Percentiles rank a stretch among this genome's conserved stretches.
These are phyloP conservation scores for Chauna torquata DNA, from an alignment of 2,113 vertebrate species.

Conservation along the genomic window DNA sequence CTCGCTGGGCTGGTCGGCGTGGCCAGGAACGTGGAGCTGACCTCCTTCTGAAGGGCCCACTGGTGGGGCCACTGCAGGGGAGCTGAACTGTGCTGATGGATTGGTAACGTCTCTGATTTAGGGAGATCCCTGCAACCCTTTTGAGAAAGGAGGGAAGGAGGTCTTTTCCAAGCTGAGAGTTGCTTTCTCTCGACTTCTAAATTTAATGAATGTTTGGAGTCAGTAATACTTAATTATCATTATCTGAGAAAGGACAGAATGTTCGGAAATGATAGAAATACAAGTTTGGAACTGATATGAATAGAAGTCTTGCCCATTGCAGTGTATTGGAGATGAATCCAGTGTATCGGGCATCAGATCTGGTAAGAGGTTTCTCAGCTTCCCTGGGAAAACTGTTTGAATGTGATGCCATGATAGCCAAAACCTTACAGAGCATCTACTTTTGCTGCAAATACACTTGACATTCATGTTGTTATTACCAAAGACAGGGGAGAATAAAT, in stretches of 20 bases:
- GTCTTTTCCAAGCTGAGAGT: neutral
- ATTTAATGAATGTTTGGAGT: neutral
- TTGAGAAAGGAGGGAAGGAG: neutral
- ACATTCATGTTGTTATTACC: neutral
- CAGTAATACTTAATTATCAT: neutral
- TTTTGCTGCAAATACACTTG: neutral
- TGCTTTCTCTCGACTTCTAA: neutral
- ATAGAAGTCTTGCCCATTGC: neutral
- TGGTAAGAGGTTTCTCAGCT: neutral
- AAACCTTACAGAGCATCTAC: neutral
- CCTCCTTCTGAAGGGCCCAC: neutral
- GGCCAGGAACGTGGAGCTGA: neutral
- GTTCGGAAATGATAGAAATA: neutral
- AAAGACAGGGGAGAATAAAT: neutral
- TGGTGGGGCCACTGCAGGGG: neutral
- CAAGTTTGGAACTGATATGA: neutral
- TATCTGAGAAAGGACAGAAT: neutral
- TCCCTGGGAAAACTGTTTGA: neutral
- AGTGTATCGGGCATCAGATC: rapidly evolving
- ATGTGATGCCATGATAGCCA: neutral
- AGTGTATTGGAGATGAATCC: rapidly evolving
- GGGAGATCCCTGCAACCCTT: neutral
- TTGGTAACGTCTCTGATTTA: neutral
- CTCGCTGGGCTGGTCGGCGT: rapidly evolving
- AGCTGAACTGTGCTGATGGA: rapidly evolving